These are phyloP conservation scores for Monoplex corrugatus DNA, from an alignment of 2,888 invertebrate genomes.

Conservation along the genomic window DNA sequence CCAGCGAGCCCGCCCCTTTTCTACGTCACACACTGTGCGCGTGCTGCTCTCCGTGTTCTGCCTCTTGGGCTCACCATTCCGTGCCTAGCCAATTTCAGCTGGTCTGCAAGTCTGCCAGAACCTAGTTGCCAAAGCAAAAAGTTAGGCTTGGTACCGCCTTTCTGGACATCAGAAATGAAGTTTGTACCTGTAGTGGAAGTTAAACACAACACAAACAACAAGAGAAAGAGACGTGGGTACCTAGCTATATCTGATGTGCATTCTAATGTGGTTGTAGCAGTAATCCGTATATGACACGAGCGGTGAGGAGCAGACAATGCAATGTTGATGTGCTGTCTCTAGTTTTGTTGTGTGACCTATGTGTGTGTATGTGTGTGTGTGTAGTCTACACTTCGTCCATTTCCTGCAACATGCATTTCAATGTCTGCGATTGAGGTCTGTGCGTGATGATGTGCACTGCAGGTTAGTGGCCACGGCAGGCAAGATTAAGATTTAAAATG, in stretches of 20 bases:
- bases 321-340: slow-evolving; percentile 29
- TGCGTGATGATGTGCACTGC: slow-evolving; percentile 1
- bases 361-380: not conserved
- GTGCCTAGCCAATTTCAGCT: slow-evolving; percentile 22
- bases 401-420: not conserved
- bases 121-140: not conserved
- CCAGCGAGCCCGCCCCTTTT: slow-evolving; percentile 54
- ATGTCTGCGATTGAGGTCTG: not conserved
- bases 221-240: not conserved
- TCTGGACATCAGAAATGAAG: not conserved
- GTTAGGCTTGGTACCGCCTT: not conserved
- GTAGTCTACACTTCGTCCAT: not conserved
- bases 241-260: too few relatives aligned
- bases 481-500: too few relatives aligned
- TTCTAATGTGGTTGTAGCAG: too few relatives aligned
- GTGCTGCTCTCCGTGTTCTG: slow-evolving; percentile 37
- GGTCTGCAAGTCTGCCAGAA: not conserved
- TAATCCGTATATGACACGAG: too few relatives aligned
- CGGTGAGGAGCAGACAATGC: not conserved
- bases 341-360: slow-evolving; percentile 4
- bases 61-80: slow-evolving; percentile 1
- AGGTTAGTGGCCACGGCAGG: slow-evolving; percentile 18
- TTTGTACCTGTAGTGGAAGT: not conserved
- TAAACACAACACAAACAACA: not conserved
- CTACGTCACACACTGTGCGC: slow-evolving; percentile 53